Conservation (phyloP, 2,888 invertebrate species). For the Xylota segnis region DNA sequence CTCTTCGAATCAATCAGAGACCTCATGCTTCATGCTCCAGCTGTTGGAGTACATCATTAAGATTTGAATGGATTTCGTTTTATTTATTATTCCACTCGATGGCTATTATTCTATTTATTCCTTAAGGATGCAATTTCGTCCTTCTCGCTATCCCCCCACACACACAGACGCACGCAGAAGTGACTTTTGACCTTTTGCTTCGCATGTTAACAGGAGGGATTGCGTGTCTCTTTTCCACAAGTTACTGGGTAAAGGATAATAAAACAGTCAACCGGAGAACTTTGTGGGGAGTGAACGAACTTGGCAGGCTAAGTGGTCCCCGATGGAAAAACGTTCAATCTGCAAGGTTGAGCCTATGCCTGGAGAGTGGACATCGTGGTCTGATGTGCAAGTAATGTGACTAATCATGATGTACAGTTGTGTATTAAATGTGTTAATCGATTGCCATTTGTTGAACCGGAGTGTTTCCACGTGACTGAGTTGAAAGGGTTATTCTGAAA, state of each 20-base stretch:
- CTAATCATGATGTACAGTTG: too few relatives aligned
- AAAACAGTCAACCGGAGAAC: background rate
- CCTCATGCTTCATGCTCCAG: background rate
- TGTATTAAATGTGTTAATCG: too few relatives aligned
- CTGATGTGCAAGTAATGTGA: background rate
- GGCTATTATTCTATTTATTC: background rate
- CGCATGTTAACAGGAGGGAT: background rate
- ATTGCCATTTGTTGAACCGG: too few relatives aligned
- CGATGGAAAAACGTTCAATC: background rate
- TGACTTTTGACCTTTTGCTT: background rate
- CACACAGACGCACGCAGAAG: background rate
- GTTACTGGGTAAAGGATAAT: background rate
- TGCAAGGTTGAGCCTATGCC: background rate
- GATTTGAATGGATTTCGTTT: background rate
- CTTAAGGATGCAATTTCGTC: background rate
- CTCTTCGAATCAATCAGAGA: background rate
- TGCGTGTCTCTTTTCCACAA: background rate
- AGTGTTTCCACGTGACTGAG: too few relatives aligned
- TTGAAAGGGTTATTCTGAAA: too few relatives aligned
- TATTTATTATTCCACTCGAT: background rate
- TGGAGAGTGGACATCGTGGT: background rate
- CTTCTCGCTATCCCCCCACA: background rate
- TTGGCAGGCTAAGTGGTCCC: background rate
- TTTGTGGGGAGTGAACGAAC: background rate
- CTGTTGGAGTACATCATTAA: constrained; percentile 2